These are phyloP conservation scores for Drosophila grimshawi DNA, from an alignment of 1,140 invertebrate species.

Conservation along the genomic window DNA sequence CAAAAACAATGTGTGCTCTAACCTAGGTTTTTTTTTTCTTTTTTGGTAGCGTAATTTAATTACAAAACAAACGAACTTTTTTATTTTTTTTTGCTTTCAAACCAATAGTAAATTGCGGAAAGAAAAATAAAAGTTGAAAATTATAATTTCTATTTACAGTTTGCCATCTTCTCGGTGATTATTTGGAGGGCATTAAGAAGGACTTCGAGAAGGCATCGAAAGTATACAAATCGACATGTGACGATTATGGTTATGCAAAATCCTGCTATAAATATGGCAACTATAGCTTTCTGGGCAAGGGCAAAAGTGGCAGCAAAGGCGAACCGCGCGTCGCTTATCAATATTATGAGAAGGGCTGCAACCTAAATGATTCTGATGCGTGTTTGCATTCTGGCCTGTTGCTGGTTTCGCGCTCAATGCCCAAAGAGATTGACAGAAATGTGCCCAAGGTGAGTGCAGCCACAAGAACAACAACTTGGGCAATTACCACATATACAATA, in stretches of 20 bases:
- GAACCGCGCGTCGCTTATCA: slow-evolving; percentile 87
- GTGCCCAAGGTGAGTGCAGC: slow-evolving; percentile 85
- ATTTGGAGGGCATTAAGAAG: slow-evolving; percentile 92
- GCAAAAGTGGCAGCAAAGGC: slow-evolving; percentile 85
- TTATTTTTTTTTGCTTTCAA: too few species aligned
- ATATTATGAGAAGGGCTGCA: slow-evolving; percentile 93
- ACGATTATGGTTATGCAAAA: slow-evolving; percentile 91
- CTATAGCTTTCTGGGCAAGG: slow-evolving; percentile 88
- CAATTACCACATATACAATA: neutral
- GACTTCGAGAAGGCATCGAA: slow-evolving; percentile 91
- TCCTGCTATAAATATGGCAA: slow-evolving; percentile 95
- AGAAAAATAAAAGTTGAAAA: slow-evolving; percentile 6
- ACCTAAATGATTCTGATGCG: slow-evolving; percentile 87
- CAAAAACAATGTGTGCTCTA: slow-evolving; percentile 41
- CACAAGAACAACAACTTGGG: neutral
- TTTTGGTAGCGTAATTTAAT: slow-evolving; percentile 38
- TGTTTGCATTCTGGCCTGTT: slow-evolving; percentile 92
- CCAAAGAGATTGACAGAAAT: slow-evolving; percentile 85
- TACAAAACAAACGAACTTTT: slow-evolving; percentile 48
- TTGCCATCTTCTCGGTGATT: slow-evolving; percentile 96
- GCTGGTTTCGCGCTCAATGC: slow-evolving; percentile 86
- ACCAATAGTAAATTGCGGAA: neutral
- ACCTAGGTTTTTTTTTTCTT: slow-evolving; percentile 50
- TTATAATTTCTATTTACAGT: slow-evolving; percentile 85
- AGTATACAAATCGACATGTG: slow-evolving; percentile 93